Percentiles rank a stretch among this genome's conserved stretches.
Evolutionary conservation across 2,888 invertebrate species (phyloP).

Genomic region (Mythimna vitellina): DNA sequence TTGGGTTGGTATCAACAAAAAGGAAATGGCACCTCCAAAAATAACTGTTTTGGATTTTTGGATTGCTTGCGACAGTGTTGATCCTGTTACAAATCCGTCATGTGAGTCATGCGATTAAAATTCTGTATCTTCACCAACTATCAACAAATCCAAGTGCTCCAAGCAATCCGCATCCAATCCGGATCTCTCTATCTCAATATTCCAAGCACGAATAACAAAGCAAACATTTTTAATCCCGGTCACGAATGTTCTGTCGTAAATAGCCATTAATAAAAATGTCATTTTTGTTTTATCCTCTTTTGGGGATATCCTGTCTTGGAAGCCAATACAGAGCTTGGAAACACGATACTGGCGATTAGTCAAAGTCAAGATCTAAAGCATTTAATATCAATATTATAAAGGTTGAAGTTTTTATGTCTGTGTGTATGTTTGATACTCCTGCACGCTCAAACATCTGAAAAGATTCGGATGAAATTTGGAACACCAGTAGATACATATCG

Average conservation of each 20-base stretch:
- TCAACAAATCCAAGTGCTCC: not conserved
- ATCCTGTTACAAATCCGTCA: not conserved
- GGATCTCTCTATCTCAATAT: conserved; percentile 49
- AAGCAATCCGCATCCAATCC: conserved; percentile 26
- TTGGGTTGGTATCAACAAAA: too few species aligned
- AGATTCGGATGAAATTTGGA: too few species aligned
- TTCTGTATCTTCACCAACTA: not conserved
- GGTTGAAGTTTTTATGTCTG: too few species aligned
- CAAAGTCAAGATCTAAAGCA: too few species aligned
- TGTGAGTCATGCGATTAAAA: conserved; percentile 8
- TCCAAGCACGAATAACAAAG: conserved; percentile 63
- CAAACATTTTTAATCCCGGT: conserved; percentile 59
- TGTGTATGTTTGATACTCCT: too few species aligned
- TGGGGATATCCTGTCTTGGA: conserved; percentile 51
- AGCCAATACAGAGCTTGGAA: conserved; percentile 18
- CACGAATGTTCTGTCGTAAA: conserved; percentile 60
- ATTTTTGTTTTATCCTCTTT: conserved; percentile 56
- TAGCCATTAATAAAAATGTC: conserved; percentile 57
- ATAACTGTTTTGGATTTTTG: too few species aligned
- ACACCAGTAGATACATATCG: too few species aligned
- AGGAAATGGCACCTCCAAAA: too few species aligned
- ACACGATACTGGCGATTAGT: not conserved
- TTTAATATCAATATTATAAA: too few species aligned
- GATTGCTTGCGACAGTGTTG: not conserved
- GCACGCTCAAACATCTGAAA: too few species aligned